Evolutionary conservation across 2,888 invertebrate species (phyloP).

Genomic region (Pheosia gnoma): DNA sequence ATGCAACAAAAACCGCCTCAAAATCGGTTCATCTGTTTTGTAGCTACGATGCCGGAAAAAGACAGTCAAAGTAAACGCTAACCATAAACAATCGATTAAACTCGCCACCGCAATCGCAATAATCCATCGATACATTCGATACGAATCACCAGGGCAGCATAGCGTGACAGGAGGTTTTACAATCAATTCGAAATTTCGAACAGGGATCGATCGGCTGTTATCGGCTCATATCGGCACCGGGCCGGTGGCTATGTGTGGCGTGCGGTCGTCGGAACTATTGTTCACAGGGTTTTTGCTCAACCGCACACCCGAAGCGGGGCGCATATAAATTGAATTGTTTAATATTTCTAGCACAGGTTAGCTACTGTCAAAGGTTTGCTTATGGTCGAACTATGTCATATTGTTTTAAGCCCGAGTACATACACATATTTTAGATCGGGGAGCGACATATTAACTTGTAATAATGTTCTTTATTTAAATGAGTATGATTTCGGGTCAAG

Average conservation of each 20-base stretch:
- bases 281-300: constrained; percentile 48
- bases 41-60: not conserved
- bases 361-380: not conserved
- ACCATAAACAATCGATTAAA: constrained; percentile 7
- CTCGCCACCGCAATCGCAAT: constrained; percentile 32
- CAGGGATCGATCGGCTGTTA: constrained; percentile 66
- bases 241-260: constrained; percentile 42
- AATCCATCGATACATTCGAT: constrained; percentile 57
- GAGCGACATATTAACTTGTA: too few relatives aligned
- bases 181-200: constrained; percentile 31
- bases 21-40: not conserved
- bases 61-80: not conserved
- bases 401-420: too few relatives aligned
- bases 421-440: too few relatives aligned
- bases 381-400: too few relatives aligned
- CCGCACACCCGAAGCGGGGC: constrained; percentile 49
- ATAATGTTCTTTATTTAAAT: too few relatives aligned
- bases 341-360: constrained; percentile 53
- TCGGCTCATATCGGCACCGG: constrained; percentile 44
- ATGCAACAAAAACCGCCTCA: too few relatives aligned
- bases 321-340: constrained; percentile 69
- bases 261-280: constrained; percentile 42
- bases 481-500: too few relatives aligned
- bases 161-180: constrained; percentile 49
- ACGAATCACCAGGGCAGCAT: constrained; percentile 61